Evolutionary conservation across 1,140 invertebrate genomes (phyloP).

Genomic region (Hetaerina americana): DNA sequence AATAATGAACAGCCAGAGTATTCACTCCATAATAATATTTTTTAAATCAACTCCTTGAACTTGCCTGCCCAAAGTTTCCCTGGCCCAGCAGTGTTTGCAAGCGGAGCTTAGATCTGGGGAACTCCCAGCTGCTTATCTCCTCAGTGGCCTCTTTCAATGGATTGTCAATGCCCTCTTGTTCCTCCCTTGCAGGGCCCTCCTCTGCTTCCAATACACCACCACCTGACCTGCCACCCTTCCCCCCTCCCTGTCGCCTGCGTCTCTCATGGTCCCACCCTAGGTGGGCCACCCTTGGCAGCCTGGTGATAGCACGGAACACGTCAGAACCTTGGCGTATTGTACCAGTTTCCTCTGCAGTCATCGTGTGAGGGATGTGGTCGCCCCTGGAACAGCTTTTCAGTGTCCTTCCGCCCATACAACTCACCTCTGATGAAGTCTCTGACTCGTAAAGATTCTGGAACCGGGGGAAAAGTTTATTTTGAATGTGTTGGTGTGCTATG

Average conservation of each 20-base stretch:
- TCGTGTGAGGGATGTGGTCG: not conserved
- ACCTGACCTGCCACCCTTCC: not conserved
- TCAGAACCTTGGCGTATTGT: not conserved
- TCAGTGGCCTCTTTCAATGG: no score
- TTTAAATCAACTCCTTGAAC: conserved; percentile 1
- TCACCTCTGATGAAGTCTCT: not conserved
- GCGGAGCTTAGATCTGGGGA: conserved; percentile 60
- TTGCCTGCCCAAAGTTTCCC: conserved; percentile 72
- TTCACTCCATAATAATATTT: no score
- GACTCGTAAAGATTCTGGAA: not conserved
- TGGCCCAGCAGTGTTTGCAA: conserved; percentile 65
- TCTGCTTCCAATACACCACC: not conserved
- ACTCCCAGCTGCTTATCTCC: conserved; percentile 45
- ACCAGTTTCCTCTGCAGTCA: not conserved
- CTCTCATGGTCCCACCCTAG: not conserved
- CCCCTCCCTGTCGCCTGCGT: not conserved
- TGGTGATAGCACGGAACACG: not conserved
- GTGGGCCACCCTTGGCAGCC: not conserved
- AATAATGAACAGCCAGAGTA: no score
- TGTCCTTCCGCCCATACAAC: not conserved
- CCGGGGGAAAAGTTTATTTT: no score
- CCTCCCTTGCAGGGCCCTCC: not conserved
- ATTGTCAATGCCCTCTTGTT: not conserved
- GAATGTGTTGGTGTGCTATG: no score
- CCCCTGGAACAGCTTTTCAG: not conserved